These are phyloP conservation scores for Cheilosia variabilis DNA, from an alignment of 2,888 invertebrate genomes.

Conservation along the genomic window DNA sequence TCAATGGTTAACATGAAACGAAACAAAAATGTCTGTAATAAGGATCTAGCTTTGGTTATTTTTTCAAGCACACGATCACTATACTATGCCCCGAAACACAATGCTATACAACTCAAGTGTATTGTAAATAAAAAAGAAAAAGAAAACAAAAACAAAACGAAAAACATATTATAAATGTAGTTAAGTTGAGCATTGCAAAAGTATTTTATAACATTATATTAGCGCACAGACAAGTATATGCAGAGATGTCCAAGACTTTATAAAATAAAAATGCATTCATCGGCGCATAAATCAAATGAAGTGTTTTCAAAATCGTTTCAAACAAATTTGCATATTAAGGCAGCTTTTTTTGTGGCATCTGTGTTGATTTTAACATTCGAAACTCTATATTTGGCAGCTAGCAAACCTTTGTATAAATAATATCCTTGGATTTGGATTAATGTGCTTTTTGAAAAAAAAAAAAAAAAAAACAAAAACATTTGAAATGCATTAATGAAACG, in stretches of 20 bases:
- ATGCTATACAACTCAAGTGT: conserved; percentile 41
- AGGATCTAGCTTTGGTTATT: conserved; percentile 17
- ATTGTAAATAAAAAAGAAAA: conserved; percentile 59
- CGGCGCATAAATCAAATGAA: conserved; percentile 5
- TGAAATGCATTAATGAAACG: conserved; percentile 37
- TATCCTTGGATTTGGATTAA: conserved; percentile 19
- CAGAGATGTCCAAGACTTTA: conserved; percentile 51
- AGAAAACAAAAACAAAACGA: conserved; percentile 5
- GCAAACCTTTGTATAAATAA: conserved; percentile 10
- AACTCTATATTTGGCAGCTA: conserved; percentile 38
- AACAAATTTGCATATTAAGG: conserved; percentile 7
- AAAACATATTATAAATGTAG: conserved; percentile 21
- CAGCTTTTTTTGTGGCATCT: conserved; percentile 41
- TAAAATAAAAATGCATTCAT: conserved; percentile 16
- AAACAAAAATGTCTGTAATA: conserved; percentile 14
- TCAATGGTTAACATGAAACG: conserved; percentile 26
- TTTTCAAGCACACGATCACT: conserved; percentile 21
- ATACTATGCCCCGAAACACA: conserved; percentile 2
- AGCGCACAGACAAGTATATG: conserved; percentile 53
- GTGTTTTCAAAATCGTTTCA: background rate
- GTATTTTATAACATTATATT: conserved; percentile 53
- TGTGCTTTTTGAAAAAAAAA: conserved; percentile 47
- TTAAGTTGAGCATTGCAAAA: conserved; percentile 58
- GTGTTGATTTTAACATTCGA: conserved; percentile 19
- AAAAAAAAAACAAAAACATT: too few relatives aligned